Base-by-base conservation (phyloP, 2,113 vertebrate genomes). In the Desmodus rotundus region DNA sequence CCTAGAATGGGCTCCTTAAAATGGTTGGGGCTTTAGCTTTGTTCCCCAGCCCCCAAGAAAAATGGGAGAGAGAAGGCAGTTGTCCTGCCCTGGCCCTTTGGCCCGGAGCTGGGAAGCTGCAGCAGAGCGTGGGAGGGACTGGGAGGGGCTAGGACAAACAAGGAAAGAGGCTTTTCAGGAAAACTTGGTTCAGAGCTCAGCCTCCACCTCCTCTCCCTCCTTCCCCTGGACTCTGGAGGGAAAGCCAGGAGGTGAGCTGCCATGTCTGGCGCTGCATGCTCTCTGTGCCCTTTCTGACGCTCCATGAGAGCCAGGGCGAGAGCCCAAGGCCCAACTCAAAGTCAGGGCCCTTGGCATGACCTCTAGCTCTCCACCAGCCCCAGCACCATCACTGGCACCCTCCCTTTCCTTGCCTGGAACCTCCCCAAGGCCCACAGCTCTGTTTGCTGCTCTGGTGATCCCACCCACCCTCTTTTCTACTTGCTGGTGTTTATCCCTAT, bases 151-250 rank as follows among this genome's bases (percentile, higher is more conserved):
- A 74, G 73, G 45, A 90, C 90, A 95, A 92, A 96, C 77, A 77
- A 82, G 94, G 81, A 89, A 92, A 97, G 95, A 97, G 92, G 74
- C 97, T 98, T 98, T 98, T 97, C 96, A 98, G 97, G 97, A 98
- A 97, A 98, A 95, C 93, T 97, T 92, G 94, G 92, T 96, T 97
- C 50, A 87, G 74, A 84, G 43, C 58, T 83, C 81, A 74, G 84
- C 58, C 47, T 95, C 94, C 87, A 33, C 92, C 91, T 80, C 52
- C 20, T 43, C 43, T 63, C 33, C 67, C 88, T 74, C 95, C 76
- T 50, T 50, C 70, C 16, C 5, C 76, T 9, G 33, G 47, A 72
- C 85, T 72, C 26, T 26, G 14, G 45, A 95, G 47, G 63, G 81
- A 87, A 87, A 78, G 31, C 70, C 74, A 36, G 65, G 74, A 93